Conservation (phyloP, 2,888 invertebrate genomes). For the Vesta saturnalis region DNA sequence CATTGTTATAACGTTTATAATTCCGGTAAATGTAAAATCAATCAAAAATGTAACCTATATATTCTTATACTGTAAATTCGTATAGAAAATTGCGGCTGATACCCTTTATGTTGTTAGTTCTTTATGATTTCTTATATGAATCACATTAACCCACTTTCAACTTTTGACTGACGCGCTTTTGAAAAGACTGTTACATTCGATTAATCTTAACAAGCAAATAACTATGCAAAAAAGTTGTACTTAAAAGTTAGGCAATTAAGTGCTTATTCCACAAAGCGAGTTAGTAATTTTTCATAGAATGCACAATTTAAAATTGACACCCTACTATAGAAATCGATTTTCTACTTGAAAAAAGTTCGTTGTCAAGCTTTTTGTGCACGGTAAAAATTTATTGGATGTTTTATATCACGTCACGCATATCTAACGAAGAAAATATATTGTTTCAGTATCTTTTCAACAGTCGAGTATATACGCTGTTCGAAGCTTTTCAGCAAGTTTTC, state of each 20-base stretch:
- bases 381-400: constrained; percentile 8
- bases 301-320: background rate
- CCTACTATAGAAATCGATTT: background rate
- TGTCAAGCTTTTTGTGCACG: background rate
- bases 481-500: constrained; percentile 62
- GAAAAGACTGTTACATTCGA: constrained; percentile 26
- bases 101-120: background rate
- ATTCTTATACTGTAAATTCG: background rate
- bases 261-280: background rate
- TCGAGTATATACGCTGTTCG: constrained; percentile 61
- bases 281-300: background rate
- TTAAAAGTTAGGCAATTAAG: constrained; percentile 35
- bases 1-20: too few species aligned
- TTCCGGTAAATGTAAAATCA: background rate
- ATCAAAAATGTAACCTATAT: background rate
- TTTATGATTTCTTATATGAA: constrained; percentile 11
- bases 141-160: constrained; percentile 27
- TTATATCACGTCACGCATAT: constrained; percentile 18
- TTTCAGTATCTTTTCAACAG: constrained; percentile 62
- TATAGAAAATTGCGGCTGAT: constrained; percentile 9
- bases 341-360: constrained; percentile 7
- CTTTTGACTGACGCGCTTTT: constrained; percentile 23
- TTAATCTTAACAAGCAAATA: constrained; percentile 13
- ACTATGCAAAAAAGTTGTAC: constrained; percentile 3
- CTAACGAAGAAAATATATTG: constrained; percentile 25